phyloP scores from a whole-genome alignment of 2,888 invertebrate species.

The Conomelus anceps region DNA sequence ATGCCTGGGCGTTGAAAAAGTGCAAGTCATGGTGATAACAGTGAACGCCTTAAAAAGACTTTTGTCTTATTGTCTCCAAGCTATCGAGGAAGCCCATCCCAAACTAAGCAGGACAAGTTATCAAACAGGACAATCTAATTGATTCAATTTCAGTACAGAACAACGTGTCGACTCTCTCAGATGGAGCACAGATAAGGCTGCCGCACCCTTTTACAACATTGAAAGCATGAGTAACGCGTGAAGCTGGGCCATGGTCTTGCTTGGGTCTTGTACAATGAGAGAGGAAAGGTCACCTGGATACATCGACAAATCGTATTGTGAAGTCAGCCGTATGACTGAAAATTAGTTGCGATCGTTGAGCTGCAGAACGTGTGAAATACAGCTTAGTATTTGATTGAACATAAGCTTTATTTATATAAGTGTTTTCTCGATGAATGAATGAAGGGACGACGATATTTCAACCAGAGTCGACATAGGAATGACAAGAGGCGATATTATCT shows the following conservation, averaged over 20 bases:
- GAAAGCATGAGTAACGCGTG: background rate
- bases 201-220: background rate
- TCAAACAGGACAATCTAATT: constrained; percentile 8
- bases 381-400: too few species aligned
- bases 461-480: too few species aligned
- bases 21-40: background rate
- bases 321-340: background rate
- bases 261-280: background rate
- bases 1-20: background rate
- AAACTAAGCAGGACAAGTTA: background rate
- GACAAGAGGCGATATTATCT: too few species aligned
- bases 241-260: background rate
- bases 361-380: background rate
- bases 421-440: too few species aligned
- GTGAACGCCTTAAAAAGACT: background rate
- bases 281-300: background rate
- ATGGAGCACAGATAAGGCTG: background rate
- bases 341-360: background rate
- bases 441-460: too few species aligned
- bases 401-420: too few species aligned
- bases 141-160: constrained; percentile 4
- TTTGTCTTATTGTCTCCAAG: background rate
- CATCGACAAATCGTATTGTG: background rate
- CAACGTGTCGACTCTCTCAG: background rate
- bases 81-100: background rate